These are phyloP conservation scores for Myiotriccus ornatus DNA, from an alignment of 2,797 vertebrate genomes.

Conservation along the genomic window DNA sequence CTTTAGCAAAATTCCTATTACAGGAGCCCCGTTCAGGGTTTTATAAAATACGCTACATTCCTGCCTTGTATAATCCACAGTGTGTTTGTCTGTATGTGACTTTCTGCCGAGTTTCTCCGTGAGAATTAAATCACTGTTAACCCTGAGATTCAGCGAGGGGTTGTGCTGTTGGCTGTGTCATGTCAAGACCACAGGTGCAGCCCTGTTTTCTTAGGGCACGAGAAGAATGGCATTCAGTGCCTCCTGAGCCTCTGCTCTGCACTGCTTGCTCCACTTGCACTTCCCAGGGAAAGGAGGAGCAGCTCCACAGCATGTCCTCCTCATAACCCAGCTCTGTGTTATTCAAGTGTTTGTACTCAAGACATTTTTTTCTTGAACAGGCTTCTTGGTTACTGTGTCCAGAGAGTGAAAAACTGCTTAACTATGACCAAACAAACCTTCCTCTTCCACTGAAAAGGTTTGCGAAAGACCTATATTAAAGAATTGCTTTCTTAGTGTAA, in stretches of 20 bases:
- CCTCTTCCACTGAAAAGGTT: background rate
- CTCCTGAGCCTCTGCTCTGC: background rate
- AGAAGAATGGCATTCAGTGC: background rate
- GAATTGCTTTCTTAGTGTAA: background rate
- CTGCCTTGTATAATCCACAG: background rate
- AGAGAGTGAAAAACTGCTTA: background rate
- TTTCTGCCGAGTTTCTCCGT: background rate
- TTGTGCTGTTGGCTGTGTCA: background rate
- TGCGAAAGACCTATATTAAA: background rate
- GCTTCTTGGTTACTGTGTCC: background rate
- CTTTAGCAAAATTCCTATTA: background rate
- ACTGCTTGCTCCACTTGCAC: background rate
- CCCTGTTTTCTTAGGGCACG: accelerated
- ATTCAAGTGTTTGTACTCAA: background rate
- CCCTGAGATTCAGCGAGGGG: background rate
- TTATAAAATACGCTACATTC: background rate
- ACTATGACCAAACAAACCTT: background rate
- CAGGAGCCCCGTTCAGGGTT: background rate
- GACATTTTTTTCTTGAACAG: background rate
- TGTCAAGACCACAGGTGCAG: background rate
- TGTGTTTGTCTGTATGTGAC: background rate
- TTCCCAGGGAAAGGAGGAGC: background rate
- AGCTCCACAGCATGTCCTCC: background rate
- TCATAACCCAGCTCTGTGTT: background rate
- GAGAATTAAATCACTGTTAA: background rate